Percentiles rank a stretch among this genome's conserved stretches.
Evolutionary conservation across 1,140 invertebrate species (phyloP).

Genomic region (Lysiphlebus fabarum): DNA sequence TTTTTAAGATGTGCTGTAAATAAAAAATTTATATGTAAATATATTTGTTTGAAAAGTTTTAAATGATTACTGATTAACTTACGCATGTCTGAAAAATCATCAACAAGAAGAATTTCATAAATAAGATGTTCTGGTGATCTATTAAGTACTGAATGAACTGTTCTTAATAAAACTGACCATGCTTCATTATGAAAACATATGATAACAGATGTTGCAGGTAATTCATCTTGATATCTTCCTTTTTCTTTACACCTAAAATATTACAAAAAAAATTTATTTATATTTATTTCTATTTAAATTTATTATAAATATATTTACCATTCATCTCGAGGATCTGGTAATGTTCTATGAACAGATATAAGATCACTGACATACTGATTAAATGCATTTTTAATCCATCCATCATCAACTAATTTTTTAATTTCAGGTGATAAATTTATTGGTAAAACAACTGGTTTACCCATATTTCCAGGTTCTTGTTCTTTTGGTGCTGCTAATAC

Average conservation of each 20-base stretch:
- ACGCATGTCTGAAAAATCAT: conserved; percentile 96
- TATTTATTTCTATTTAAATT: no score
- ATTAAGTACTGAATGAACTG: conserved; percentile 90
- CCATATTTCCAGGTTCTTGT: conserved; percentile 72
- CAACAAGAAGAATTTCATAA: conserved; percentile 91
- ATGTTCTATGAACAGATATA: conserved; percentile 89
- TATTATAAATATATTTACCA: no score
- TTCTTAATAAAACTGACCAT: conserved; percentile 86
- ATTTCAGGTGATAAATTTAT: conserved; percentile 79
- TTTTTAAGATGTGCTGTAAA: conserved; percentile 84
- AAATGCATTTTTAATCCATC: conserved; percentile 97
- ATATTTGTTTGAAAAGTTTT: no score
- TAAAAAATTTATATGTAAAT: no score
- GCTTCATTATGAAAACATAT: conserved; percentile 97
- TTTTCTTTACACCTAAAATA: conserved; percentile 90
- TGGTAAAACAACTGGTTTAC: conserved; percentile 80
- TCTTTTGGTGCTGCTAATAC: conserved; percentile 62
- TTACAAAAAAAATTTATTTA: no score
- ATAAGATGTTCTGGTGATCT: conserved; percentile 83
- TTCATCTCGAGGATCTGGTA: conserved; percentile 91
- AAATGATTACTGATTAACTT: no score
- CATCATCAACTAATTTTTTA: conserved; percentile 85
- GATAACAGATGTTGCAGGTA: conserved; percentile 91
- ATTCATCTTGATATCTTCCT: conserved; percentile 69
- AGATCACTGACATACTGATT: conserved; percentile 98